phyloP scores from a whole-genome alignment of 2,888 invertebrate genomes.

The Eristalis intricaria region DNA sequence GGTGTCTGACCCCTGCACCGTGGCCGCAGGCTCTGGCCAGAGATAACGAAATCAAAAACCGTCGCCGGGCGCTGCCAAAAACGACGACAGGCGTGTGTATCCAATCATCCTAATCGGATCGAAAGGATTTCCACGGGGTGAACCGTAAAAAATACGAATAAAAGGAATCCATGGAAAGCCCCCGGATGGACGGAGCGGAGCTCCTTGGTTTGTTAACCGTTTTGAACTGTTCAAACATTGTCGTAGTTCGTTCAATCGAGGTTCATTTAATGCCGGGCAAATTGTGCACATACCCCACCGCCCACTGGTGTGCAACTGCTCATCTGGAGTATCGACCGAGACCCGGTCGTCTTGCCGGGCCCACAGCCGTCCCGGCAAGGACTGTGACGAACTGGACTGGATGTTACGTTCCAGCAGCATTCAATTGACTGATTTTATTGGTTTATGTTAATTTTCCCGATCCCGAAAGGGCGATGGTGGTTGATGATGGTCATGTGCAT shows the following conservation, averaged over 20 bases:
- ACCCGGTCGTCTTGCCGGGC: slow-evolving; percentile 17
- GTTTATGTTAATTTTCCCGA: slow-evolving; percentile 64
- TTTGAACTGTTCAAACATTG: slow-evolving; percentile 68
- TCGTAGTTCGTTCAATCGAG: slow-evolving; percentile 60
- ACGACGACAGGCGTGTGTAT: slow-evolving; percentile 25
- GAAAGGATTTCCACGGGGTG: slow-evolving; percentile 49
- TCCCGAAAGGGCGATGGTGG: slow-evolving; percentile 19
- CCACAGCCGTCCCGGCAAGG: slow-evolving; percentile 19
- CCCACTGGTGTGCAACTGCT: background rate
- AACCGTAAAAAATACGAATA: slow-evolving; percentile 17
- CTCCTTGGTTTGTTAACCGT: slow-evolving; percentile 60
- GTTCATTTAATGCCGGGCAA: slow-evolving; percentile 66
- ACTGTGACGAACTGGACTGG: slow-evolving; percentile 27
- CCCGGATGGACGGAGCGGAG: background rate
- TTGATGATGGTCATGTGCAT: slow-evolving; percentile 13
- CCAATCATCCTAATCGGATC: slow-evolving; percentile 66
- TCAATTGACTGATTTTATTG: slow-evolving; percentile 70
- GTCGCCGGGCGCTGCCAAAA: slow-evolving; percentile 20
- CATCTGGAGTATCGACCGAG: background rate
- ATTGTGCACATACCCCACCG: slow-evolving; percentile 42
- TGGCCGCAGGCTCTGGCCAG: slow-evolving; percentile 12
- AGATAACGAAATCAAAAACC: slow-evolving; percentile 51
- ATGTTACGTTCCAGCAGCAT: slow-evolving; percentile 44
- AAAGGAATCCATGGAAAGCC: background rate
- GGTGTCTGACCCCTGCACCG: background rate